These are phyloP conservation scores for Anthoscopus minutus DNA, from an alignment of 2,113 vertebrate genomes.

Conservation along the genomic window DNA sequence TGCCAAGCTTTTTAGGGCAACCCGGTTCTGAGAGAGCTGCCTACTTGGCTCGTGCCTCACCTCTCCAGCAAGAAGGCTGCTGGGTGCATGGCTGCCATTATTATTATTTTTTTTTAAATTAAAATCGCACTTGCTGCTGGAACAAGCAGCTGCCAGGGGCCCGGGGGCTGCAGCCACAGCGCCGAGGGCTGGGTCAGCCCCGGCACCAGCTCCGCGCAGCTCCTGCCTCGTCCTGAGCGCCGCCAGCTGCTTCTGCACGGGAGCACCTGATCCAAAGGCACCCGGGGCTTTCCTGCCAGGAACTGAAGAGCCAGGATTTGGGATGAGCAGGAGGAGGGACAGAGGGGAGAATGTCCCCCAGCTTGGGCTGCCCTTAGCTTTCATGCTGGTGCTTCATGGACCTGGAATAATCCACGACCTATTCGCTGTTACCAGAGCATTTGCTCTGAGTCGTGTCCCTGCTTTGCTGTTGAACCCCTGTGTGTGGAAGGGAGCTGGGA, in stretches of 20 bases:
- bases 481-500: accelerated
- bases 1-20: neutral
- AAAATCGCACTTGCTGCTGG: neutral
- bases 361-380: neutral
- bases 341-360: too few species aligned
- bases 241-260: accelerated
- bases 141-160: accelerated
- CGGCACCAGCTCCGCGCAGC: neutral
- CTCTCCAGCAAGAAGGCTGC: neutral
- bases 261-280: neutral
- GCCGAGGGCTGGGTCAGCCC: neutral
- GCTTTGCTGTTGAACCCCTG: neutral
- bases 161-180: neutral
- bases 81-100: neutral
- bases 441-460: neutral
- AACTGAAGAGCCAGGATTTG: neutral
- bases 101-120: neutral
- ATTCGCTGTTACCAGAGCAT: neutral
- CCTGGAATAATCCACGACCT: neutral
- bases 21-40: neutral
- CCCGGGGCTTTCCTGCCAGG: neutral
- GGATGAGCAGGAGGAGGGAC: too few species aligned
- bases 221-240: neutral
- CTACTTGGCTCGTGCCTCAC: neutral
- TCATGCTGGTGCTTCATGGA: accelerated